phyloP scores from a whole-genome alignment of 2,797 vertebrate genomes.

The Pseudochaenichthys georgianus region DNA sequence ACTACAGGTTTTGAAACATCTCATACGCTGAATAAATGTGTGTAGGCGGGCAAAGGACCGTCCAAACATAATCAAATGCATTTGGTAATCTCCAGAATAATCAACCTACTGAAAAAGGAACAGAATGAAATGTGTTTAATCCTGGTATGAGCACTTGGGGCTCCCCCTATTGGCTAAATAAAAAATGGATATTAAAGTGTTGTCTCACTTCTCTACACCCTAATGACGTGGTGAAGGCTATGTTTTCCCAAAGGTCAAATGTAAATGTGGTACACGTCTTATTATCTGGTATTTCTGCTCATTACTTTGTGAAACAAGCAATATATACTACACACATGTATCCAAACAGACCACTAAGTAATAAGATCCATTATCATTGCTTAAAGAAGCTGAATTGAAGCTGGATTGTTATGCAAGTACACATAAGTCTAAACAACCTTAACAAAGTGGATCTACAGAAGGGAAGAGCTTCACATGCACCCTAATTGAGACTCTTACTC shows the following conservation, averaged over 20 bases:
- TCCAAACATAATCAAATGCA: constrained; percentile 50
- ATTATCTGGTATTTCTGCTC: constrained; percentile 31
- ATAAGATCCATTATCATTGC: constrained; percentile 14
- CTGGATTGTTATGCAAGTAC: neutral
- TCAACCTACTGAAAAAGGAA: constrained; percentile 39
- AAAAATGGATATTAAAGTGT: constrained; percentile 14
- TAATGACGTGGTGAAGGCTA: constrained; percentile 15
- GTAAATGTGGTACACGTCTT: constrained; percentile 2
- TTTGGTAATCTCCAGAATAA: constrained; percentile 50
- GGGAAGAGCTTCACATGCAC: constrained; percentile 28
- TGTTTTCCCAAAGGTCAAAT: constrained; percentile 2
- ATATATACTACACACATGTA: constrained; percentile 13
- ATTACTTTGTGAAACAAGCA: constrained; percentile 18
- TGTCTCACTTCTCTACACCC: constrained; percentile 18
- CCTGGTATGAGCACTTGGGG: constrained; percentile 62
- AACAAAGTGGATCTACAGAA: constrained; percentile 14
- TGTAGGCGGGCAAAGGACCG: constrained; percentile 35
- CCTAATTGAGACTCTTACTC: constrained; percentile 30
- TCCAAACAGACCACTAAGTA: constrained; percentile 9
- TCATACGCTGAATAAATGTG: constrained; percentile 44
- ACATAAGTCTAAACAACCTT: neutral
- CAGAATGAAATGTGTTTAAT: constrained; percentile 15
- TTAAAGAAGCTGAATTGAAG: constrained; percentile 18
- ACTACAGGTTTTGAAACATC: constrained; percentile 62
- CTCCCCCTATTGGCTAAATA: constrained; percentile 78